Percentiles rank a stretch among this genome's conserved stretches.
Evolutionary conservation across 1,140 invertebrate species (phyloP).

Genomic region (Heliconius hewitsoni): DNA sequence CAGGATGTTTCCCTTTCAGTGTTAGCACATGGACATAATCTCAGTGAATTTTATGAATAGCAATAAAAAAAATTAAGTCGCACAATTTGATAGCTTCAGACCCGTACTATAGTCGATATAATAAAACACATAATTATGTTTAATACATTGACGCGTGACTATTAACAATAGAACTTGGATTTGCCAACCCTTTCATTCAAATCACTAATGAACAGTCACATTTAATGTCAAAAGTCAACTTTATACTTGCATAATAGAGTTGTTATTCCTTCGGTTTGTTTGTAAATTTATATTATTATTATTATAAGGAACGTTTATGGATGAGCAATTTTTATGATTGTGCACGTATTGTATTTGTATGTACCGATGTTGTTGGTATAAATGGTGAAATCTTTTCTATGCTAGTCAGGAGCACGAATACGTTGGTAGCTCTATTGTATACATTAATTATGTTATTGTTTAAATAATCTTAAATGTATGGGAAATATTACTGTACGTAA

Average conservation of each 20-base stretch:
- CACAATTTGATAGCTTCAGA: slow-evolving; percentile 15
- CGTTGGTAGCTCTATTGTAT: slow-evolving; percentile 33
- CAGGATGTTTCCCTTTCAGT: slow-evolving; percentile 1
- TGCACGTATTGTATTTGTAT: slow-evolving; percentile 60
- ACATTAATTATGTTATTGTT: slow-evolving; percentile 51
- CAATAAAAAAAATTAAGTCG: slow-evolving; percentile 17
- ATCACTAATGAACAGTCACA: slow-evolving; percentile 65
- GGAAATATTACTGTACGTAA: neutral
- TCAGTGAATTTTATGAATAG: slow-evolving; percentile 13
- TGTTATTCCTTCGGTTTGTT: slow-evolving; percentile 25
- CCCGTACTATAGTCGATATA: slow-evolving; percentile 40
- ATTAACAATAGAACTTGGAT: slow-evolving; percentile 77
- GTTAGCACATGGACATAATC: neutral
- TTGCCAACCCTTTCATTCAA: slow-evolving; percentile 79
- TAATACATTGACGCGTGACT: slow-evolving; percentile 76
- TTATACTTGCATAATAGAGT: slow-evolving; percentile 42
- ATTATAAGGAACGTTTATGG: slow-evolving; percentile 74
- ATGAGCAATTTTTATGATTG: slow-evolving; percentile 78
- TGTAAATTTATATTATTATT: slow-evolving; percentile 65
- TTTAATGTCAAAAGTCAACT: slow-evolving; percentile 38
- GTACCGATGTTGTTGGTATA: slow-evolving; percentile 69
- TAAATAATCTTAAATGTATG: slow-evolving; percentile 20
- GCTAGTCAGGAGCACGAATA: slow-evolving; percentile 50
- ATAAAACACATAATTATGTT: slow-evolving; percentile 72
- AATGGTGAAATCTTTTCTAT: slow-evolving; percentile 65